Evolutionary conservation across 1,140 invertebrate species (phyloP).

Genomic region (Nautilus pompilius): DNA sequence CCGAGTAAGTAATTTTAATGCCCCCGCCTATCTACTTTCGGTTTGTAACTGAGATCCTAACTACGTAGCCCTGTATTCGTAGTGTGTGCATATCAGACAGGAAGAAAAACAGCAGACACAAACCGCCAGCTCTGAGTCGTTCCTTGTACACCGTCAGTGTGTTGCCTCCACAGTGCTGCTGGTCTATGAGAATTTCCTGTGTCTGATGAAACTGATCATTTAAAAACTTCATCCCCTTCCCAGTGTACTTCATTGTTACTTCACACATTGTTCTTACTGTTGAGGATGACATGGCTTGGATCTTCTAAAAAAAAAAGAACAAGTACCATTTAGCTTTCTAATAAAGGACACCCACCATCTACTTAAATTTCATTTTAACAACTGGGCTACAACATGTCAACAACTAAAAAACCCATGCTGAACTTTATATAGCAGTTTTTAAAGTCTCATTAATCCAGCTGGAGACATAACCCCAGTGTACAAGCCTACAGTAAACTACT

Average conservation of each 20-base stretch:
- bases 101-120: constrained; percentile 20
- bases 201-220: constrained; percentile 36
- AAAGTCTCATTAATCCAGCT: too few species aligned
- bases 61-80: not conserved
- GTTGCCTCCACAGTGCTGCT: constrained; percentile 57
- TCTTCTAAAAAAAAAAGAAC: too few species aligned
- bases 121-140: constrained; percentile 40
- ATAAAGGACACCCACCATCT: too few species aligned
- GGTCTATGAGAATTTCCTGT: constrained; percentile 50
- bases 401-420: too few species aligned
- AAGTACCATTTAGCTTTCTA: too few species aligned
- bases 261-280: constrained; percentile 35
- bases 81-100: not conserved
- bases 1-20: too few species aligned
- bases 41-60: not conserved
- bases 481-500: too few species aligned
- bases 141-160: constrained; percentile 52
- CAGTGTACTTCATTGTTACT: constrained; percentile 52
- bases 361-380: too few species aligned
- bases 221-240: constrained; percentile 41
- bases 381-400: too few species aligned
- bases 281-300: constrained; percentile 36
- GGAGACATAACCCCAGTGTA: too few species aligned
- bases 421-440: too few species aligned
- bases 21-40: too few species aligned